Conservation (phyloP, 1,140 invertebrate genomes). For the Plutomurus gul region DNA sequence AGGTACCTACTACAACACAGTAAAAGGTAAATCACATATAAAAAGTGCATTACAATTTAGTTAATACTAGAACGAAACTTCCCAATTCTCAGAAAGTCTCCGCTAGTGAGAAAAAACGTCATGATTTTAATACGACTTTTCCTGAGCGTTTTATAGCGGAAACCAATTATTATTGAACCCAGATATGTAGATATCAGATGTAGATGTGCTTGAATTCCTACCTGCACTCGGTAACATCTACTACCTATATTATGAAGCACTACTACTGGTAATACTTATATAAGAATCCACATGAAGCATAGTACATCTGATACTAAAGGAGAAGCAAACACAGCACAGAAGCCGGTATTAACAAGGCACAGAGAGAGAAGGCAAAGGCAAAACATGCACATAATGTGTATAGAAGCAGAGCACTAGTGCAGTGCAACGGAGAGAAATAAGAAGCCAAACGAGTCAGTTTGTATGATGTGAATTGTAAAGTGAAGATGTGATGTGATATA, state of each 20-base stretch:
- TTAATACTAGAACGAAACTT: too few species aligned
- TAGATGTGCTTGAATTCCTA: constrained; percentile 29
- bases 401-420: constrained; percentile 21
- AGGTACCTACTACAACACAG: too few species aligned
- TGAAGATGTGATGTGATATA: constrained; percentile 11
- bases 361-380: background rate
- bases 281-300: too few species aligned
- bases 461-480: background rate
- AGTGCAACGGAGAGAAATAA: constrained; percentile 5
- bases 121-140: background rate
- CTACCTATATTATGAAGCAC: too few species aligned
- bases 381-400: too few species aligned
- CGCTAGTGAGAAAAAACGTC: background rate
- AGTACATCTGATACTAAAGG: too few species aligned
- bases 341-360: background rate
- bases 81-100: background rate
- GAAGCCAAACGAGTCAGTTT: constrained; percentile 12
- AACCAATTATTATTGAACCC: constrained; percentile 18
- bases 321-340: background rate
- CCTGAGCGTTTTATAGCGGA: constrained; percentile 1
- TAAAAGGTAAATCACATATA: too few species aligned
- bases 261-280: too few species aligned
- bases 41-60: too few species aligned
- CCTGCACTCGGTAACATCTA: too few species aligned
- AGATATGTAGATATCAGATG: constrained; percentile 14